phyloP scores from a whole-genome alignment of 2,888 invertebrate species.

The Scrobipalpa atriplicella region DNA sequence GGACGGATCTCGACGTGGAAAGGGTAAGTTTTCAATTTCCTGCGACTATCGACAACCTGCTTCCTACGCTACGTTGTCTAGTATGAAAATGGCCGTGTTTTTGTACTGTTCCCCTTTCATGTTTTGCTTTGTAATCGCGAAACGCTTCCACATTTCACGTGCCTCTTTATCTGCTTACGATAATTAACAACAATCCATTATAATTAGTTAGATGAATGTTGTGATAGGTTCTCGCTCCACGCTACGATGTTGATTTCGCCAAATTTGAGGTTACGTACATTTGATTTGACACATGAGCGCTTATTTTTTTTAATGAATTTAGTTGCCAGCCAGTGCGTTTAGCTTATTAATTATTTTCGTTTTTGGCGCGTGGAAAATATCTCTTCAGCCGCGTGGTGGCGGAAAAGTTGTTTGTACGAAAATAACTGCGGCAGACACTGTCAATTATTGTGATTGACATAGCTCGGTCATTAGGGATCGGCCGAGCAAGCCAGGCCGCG shows the following conservation, averaged over 20 bases:
- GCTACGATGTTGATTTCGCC: slow-evolving; percentile 72
- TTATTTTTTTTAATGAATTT: not conserved
- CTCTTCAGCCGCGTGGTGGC: slow-evolving; percentile 37
- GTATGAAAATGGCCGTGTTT: slow-evolving; percentile 79
- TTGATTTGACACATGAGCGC: slow-evolving; percentile 64
- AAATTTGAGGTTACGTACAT: slow-evolving; percentile 77
- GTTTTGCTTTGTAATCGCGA: slow-evolving; percentile 53
- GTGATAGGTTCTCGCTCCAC: slow-evolving; percentile 52
- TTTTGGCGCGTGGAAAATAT: slow-evolving; percentile 35
- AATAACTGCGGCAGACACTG: slow-evolving; percentile 63
- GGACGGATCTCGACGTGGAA: slow-evolving; percentile 78
- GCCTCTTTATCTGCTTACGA: not conserved
- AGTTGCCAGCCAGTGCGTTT: slow-evolving; percentile 14
- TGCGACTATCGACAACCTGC: slow-evolving; percentile 52
- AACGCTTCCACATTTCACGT: slow-evolving; percentile 26
- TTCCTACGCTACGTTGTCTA: slow-evolving; percentile 56
- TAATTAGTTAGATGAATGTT: slow-evolving; percentile 39
- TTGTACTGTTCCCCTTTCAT: slow-evolving; percentile 66
- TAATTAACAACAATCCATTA: not conserved
- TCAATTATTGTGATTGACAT: slow-evolving; percentile 81
- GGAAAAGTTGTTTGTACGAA: slow-evolving; percentile 44
- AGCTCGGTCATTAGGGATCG: slow-evolving; percentile 68
- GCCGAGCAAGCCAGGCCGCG: slow-evolving; percentile 33
- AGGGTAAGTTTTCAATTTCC: slow-evolving; percentile 66
- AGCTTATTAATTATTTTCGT: slow-evolving; percentile 36